These are phyloP conservation scores for Conus canariensis DNA, from an alignment of 2,888 invertebrate species.

Conservation along the genomic window DNA sequence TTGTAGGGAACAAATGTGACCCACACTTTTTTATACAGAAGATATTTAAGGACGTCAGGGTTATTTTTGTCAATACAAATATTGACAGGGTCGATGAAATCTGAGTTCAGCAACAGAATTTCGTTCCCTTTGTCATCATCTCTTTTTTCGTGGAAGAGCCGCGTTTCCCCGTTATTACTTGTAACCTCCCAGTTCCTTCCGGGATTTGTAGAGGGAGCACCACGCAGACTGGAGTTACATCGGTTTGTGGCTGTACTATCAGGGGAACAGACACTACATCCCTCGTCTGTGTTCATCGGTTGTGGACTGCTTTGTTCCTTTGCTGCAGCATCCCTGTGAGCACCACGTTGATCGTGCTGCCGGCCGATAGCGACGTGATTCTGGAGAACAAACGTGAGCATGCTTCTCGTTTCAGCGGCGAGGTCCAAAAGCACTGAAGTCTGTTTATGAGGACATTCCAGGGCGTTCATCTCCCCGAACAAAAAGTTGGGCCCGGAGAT, in stretches of 20 bases:
- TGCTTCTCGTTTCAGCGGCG: background rate
- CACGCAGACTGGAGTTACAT: background rate
- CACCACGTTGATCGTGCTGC: background rate
- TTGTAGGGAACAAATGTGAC: slow-evolving; percentile 1
- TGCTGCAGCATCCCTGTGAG: background rate
- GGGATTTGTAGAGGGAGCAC: background rate
- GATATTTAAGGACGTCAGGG: slow-evolving; percentile 14
- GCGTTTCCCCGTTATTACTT: background rate
- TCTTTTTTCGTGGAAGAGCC: too few species aligned
- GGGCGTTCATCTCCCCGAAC: background rate
- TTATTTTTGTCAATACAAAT: slow-evolving; percentile 2
- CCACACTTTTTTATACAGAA: slow-evolving; percentile 29
- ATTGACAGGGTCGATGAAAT: background rate
- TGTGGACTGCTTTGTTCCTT: too few species aligned
- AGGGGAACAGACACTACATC: background rate
- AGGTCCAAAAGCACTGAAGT: background rate
- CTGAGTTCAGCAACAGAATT: background rate
- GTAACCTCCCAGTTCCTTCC: background rate
- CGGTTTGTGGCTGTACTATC: too few species aligned
- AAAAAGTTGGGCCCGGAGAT: background rate
- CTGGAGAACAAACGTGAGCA: slow-evolving; percentile 27
- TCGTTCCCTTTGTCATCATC: too few species aligned
- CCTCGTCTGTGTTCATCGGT: background rate
- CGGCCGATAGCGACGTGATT: background rate
- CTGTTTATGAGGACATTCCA: background rate